Evolutionary conservation across 2,888 invertebrate species (phyloP), one percentile per base, ranked within the genome.

Genomic region (Aphrophora alni): DNA sequence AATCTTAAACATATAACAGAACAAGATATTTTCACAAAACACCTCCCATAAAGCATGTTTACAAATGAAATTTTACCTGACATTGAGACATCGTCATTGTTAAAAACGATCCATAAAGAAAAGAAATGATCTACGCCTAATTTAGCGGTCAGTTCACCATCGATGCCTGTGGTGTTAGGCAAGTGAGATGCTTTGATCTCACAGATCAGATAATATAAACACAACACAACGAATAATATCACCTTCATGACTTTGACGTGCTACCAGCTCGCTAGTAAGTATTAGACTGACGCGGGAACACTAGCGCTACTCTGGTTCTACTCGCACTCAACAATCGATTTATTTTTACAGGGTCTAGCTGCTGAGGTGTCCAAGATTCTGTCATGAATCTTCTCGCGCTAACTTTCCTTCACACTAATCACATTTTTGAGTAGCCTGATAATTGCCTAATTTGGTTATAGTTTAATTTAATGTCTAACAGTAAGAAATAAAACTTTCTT

Each of bases 91-190:
- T 89, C 89, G 83, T 89, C 89, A 84, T 90, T 89, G 86, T 89
- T 89, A 87, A 90, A 90, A 81, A 89, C 89, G 82, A 89, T 87
- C 90, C 90, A 90, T 76, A 90, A 87, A 17, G 89, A 89, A 87
- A 90, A 90, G 87, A 90, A 90, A 83, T 88, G 88, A 86, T 90
- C 90, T 82, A 90, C 89, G 79, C 88, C 88, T 28, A 89, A 87
- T 80, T 89, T 89, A 80, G 89, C 89, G 27, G 89, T 89, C 82
- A 90, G 87, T 83, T 89, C 89, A 25, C 89, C 89, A 85, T 89
- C 89, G 84, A 90, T 90, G 81, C 88, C 89, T 75, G 89, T 88
- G 77, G 90, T 90, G 85, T 90, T 89, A 70, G 90, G 90, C 78
- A 90, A 87, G 80, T 87, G 86, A 0, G 81, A 75, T 25, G 78